Conservation (phyloP, 2,888 invertebrate species). For the Hoplodrina ambigua region DNA sequence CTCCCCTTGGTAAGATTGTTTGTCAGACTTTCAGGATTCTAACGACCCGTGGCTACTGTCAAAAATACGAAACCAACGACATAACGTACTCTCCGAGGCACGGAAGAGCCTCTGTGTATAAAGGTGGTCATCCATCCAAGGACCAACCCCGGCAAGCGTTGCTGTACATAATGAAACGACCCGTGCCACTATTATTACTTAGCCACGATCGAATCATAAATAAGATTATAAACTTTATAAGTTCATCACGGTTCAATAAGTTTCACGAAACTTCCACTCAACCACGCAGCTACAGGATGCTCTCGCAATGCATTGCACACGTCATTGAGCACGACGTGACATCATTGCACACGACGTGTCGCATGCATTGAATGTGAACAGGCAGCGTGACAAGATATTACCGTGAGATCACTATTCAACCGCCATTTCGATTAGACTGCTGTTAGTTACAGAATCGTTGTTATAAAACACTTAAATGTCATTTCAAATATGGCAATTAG, state of each 20-base stretch:
- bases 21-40: no score
- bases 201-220: no score
- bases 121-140: no score
- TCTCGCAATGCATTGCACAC: conserved; percentile 38
- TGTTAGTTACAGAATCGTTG: neutral
- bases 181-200: no score
- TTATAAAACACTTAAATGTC: neutral
- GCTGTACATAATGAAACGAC: no score
- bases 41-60: no score
- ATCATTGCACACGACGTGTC: conserved; percentile 41
- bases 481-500: no score
- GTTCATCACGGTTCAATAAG: conserved; percentile 28
- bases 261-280: conserved; percentile 24
- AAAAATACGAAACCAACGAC: no score
- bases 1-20: no score
- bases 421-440: conserved; percentile 6
- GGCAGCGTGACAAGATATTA: conserved; percentile 49
- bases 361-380: conserved; percentile 35
- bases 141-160: no score
- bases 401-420: conserved; percentile 9
- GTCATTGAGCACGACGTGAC: conserved; percentile 49
- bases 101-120: no score
- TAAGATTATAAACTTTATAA: conserved; percentile 3
- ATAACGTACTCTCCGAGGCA: no score
- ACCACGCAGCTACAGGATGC: conserved; percentile 15